Conservation (phyloP, 1,140 invertebrate genomes). For the Papilio polyxenes region DNA sequence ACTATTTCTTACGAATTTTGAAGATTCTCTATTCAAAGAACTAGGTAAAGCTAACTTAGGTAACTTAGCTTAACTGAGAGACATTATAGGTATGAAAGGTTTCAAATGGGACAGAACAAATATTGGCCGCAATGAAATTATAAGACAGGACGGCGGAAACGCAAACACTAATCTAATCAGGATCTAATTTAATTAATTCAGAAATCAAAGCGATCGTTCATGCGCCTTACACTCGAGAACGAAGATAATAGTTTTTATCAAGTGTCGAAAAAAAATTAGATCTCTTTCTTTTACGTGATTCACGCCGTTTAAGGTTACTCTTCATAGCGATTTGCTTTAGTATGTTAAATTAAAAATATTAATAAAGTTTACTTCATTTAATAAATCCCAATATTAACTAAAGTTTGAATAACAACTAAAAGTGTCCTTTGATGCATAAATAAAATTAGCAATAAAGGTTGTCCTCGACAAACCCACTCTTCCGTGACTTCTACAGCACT, state of each 20-base stretch:
- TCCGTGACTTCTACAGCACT: too few relatives aligned
- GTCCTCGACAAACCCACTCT: too few relatives aligned
- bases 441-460: too few relatives aligned
- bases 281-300: too few relatives aligned
- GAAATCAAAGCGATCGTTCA: background rate
- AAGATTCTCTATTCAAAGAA: background rate
- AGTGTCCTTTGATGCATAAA: too few relatives aligned
- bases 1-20: background rate
- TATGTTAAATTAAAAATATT: too few relatives aligned
- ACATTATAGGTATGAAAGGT: background rate
- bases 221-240: background rate
- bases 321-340: too few relatives aligned
- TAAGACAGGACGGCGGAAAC: background rate
- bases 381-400: too few relatives aligned
- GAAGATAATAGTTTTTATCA: background rate
- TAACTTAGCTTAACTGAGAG: background rate
- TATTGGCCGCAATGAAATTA: background rate
- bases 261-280: too few relatives aligned
- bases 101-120: background rate
- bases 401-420: too few relatives aligned
- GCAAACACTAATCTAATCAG: background rate
- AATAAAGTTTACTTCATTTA: too few relatives aligned
- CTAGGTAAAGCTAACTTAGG: background rate
- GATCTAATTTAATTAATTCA: slow-evolving; percentile 1
- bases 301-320: too few relatives aligned